Evolutionary conservation across 2,888 invertebrate species (phyloP).

Genomic region (Rhorus exstirpatorius): DNA sequence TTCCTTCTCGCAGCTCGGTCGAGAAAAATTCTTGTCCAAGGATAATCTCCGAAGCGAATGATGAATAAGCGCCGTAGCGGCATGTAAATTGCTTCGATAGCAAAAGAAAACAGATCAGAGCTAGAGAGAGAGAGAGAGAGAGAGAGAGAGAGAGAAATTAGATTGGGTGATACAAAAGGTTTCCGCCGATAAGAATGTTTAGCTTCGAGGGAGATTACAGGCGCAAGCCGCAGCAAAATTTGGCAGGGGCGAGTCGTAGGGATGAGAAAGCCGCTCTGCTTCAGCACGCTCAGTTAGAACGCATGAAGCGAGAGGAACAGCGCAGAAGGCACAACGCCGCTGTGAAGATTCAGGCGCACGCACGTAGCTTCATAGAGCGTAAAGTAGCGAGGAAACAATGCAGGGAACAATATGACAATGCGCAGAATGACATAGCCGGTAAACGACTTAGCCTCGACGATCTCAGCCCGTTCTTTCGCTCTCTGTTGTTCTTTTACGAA

Average conservation of each 20-base stretch:
- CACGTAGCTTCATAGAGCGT: constrained; percentile 91
- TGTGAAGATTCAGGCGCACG: constrained; percentile 93
- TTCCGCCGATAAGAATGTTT: constrained; percentile 85
- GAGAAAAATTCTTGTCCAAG: background rate
- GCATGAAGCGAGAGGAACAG: constrained; percentile 94
- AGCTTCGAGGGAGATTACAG: constrained; percentile 97
- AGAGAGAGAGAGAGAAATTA: background rate
- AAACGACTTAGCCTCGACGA: constrained; percentile 86
- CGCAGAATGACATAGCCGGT: constrained; percentile 86
- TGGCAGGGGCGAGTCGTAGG: constrained; percentile 94
- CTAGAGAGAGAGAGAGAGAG: background rate
- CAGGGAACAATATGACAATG: constrained; percentile 90
- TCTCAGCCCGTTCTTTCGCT: constrained; percentile 88
- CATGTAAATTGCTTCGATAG: constrained; percentile 33
- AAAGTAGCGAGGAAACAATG: constrained; percentile 90
- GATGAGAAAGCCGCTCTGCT: constrained; percentile 91
- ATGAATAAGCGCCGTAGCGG: constrained; percentile 19
- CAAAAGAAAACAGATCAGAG: background rate
- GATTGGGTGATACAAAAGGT: background rate
- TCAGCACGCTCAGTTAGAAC: constrained; percentile 93
- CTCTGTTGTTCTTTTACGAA: constrained; percentile 93
- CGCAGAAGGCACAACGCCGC: constrained; percentile 92
- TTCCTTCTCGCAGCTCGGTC: background rate
- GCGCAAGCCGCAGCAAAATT: constrained; percentile 94
- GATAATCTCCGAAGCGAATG: background rate